Evolutionary conservation across 1,140 invertebrate genomes (phyloP), one percentile per base, ranked within the genome.

Genomic region (Drosophila truncata): DNA sequence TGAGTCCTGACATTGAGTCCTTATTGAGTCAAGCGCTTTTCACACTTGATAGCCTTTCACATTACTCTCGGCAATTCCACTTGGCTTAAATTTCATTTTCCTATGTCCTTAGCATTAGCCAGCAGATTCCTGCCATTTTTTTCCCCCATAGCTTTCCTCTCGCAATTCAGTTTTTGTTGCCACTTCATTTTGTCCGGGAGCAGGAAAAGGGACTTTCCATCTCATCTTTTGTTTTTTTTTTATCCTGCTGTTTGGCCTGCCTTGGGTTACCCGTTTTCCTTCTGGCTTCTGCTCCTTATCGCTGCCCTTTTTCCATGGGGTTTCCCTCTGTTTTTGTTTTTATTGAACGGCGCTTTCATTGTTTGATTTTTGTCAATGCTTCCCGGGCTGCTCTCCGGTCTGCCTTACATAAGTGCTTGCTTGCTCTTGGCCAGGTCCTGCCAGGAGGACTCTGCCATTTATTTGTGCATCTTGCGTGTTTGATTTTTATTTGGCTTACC

Each of bases 361-460:
- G 83, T 87, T 88, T 88, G 83, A 87, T 87, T 87, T 88, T 87
- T 88, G 84, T 87, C 83, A 87, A 88, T 73, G 80, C 77, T 86
- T 73, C 64, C 65, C 60, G 35, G 52, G 55, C 46, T 62, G 25
- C 57, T 31, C 27, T 54, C 31, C 20, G 57, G 42, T 57, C 67
- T 77, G 79, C 64, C 84, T 87, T 88, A 87, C 80, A 87, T 88
- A 87, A 87, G 83, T 78, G 84, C 77, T 58, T 64, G 80, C 77
- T 16, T 13, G 44, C 20, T 59, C 44, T 27, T 18, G 31, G n/a
- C 27, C 33, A n/a, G 41, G 7, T 2, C 16, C 25, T 27, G n/a
- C 25, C 37, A 57, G 46, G 42, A 57, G 46, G 42, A 62, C 52
- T 62, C 62, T 39, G 75, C 63, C 65, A 79, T 79, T 86, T 85